Conservation (phyloP, 2,113 vertebrate species). For the Nannospalax galili region DNA sequence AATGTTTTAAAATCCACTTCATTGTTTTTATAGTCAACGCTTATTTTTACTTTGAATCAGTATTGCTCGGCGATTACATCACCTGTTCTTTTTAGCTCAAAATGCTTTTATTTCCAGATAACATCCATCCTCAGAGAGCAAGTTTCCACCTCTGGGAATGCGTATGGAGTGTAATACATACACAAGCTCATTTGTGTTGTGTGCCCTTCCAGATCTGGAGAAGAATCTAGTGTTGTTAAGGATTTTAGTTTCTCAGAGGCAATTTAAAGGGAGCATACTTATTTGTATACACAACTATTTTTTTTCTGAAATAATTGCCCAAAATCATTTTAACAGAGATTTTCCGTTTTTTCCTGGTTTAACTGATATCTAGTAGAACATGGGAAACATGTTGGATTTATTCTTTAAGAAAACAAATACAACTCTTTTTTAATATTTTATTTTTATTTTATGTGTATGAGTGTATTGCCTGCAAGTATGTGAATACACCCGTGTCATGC, state of each 20-base stretch:
- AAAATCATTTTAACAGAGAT: neutral
- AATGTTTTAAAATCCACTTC: neutral
- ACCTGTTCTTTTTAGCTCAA: neutral
- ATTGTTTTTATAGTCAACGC: conserved; percentile 11
- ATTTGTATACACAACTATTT: neutral
- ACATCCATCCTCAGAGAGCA: neutral
- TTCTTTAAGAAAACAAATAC: neutral
- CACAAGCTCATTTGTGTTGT: neutral
- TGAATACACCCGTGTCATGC: too few species aligned
- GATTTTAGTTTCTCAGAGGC: neutral
- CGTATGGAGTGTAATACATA: neutral
- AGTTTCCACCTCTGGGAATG: neutral
- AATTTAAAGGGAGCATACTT: neutral
- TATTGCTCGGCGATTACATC: neutral
- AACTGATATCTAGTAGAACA: neutral
- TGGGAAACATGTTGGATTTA: neutral
- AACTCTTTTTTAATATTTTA: too few species aligned
- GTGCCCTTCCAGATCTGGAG: neutral
- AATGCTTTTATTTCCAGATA: neutral
- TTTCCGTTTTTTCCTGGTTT: neutral
- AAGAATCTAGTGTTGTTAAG: neutral
- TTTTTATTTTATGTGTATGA: too few species aligned
- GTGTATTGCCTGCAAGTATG: too few species aligned
- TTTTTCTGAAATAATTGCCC: neutral
- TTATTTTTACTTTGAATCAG: conserved; percentile 44